Base-by-base conservation (phyloP, 2,797 vertebrate genomes). In the Crenuchus spilurus region DNA sequence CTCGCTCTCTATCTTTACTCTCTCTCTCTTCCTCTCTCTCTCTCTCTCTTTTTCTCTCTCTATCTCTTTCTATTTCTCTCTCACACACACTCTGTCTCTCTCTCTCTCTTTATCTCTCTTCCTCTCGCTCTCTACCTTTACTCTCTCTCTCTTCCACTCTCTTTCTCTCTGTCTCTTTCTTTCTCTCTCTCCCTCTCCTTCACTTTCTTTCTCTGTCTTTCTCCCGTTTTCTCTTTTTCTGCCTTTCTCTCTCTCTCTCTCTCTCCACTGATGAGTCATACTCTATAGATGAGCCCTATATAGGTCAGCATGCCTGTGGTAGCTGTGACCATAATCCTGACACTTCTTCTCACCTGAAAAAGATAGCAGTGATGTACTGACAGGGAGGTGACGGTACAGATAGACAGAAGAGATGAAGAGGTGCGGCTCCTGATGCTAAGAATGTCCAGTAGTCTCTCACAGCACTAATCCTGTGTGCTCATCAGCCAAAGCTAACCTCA, bases 301-400 rank as follows among this genome's bases (percentile, higher is more conserved):
- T 52, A 66, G 31, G 61, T 62, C 33, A 58, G 24, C 26, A 28
- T 71, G 62, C 64, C 74, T 18, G 61, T 54, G 51, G 22, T 37
- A 5, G 4, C 31, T 70, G 30, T 70, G 64, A 49, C 68, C 37
- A 68, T 57, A 76, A 64, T 39, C 60, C 68, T 66, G 52, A 70
- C 68, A 58, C 61, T n/a, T 58, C 54, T 52, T 48, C 44, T 77
- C 33, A 7, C 61, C 52, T 54, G 54, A 61, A 70, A 67, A 22
- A 57, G 16, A 70, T 13, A 46, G 22, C 4, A 24, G 30, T 14
- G 30, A 18, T 26, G 63, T 26, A 37, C 37, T 57, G 49, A 33
- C 48, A 49, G 51, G 63, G 49, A 63, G 4, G 10, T 22, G 11
- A 22, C 24, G 26, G 64, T 60, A n/a, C n/a, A n/a, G n/a, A n/a